phyloP scores from a whole-genome alignment of 2,113 vertebrate genomes.

The Chrysochloris asiatica region DNA sequence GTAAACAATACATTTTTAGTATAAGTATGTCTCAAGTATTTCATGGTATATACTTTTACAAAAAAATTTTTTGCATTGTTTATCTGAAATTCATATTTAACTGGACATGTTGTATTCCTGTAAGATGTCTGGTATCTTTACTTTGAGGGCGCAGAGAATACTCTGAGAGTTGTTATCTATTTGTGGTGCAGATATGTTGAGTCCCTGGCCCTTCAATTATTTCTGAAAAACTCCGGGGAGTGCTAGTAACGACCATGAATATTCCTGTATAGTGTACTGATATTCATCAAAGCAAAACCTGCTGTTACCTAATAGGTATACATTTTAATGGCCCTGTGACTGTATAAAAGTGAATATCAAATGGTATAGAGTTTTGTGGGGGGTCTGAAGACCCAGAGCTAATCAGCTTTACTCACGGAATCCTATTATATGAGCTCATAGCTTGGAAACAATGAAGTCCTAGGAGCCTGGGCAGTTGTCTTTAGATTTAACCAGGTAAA shows the following conservation, averaged over 20 bases:
- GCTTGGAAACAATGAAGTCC: neutral
- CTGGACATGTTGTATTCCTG: neutral
- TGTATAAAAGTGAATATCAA: neutral
- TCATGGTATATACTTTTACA: neutral
- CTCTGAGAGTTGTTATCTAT: neutral
- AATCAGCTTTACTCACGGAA: neutral
- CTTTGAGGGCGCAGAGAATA: neutral
- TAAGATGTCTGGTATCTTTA: neutral
- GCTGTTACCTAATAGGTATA: neutral
- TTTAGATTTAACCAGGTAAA: constrained; percentile 48
- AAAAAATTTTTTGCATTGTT: neutral
- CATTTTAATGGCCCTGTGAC: constrained; percentile 20
- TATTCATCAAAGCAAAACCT: constrained; percentile 36
- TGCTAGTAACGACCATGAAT: neutral
- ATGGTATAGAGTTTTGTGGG: neutral
- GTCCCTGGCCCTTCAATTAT: neutral
- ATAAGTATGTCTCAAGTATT: neutral
- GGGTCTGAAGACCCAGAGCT: neutral
- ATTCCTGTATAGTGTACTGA: neutral
- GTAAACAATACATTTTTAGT: neutral
- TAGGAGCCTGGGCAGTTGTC: neutral
- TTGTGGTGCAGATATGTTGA: neutral
- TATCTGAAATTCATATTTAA: constrained; percentile 25
- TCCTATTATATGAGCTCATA: neutral
- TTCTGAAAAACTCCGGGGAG: constrained; percentile 16